Evolutionary conservation across 2,113 vertebrate genomes (phyloP).

Genomic region (Ptychochromis oligacanthus): DNA sequence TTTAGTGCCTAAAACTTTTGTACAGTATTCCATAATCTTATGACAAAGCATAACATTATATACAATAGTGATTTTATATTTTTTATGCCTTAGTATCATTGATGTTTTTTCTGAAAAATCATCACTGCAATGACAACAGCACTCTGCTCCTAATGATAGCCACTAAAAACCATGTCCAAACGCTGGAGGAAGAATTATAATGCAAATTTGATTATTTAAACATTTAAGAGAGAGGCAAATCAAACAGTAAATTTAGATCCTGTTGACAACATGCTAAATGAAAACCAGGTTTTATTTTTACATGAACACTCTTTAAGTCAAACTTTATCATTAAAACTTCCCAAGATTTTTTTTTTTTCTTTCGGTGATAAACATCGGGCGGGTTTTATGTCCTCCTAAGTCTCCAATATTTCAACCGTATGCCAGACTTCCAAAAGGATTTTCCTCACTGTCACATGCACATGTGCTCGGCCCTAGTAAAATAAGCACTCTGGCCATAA

Average conservation of each 20-base stretch:
- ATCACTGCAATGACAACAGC: too few species aligned
- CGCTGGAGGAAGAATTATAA: background rate
- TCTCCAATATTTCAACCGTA: conserved; percentile 58
- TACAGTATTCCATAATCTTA: too few species aligned
- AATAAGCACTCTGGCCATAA: conserved; percentile 76
- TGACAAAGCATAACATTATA: too few species aligned
- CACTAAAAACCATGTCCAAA: too few species aligned
- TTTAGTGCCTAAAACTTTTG: too few species aligned
- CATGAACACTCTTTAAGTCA: background rate
- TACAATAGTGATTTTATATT: too few species aligned
- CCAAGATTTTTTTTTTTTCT: conserved; percentile 1
- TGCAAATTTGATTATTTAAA: background rate
- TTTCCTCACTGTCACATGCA: conserved; percentile 72
- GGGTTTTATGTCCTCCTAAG: conserved; percentile 59
- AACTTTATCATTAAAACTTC: conserved; percentile 14
- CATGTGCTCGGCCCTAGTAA: conserved; percentile 71
- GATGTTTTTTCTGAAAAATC: too few species aligned
- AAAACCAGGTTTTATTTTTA: conserved; percentile 12
- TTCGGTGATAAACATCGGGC: conserved; percentile 43
- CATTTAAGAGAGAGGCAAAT: background rate
- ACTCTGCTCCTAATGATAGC: too few species aligned
- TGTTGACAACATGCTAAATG: conserved; percentile 2
- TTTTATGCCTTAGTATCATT: too few species aligned
- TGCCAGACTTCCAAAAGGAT: conserved; percentile 72
- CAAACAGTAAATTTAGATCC: too few species aligned